Evolutionary conservation across 1,140 invertebrate species (phyloP).

Genomic region (Drosophila nasuta): DNA sequence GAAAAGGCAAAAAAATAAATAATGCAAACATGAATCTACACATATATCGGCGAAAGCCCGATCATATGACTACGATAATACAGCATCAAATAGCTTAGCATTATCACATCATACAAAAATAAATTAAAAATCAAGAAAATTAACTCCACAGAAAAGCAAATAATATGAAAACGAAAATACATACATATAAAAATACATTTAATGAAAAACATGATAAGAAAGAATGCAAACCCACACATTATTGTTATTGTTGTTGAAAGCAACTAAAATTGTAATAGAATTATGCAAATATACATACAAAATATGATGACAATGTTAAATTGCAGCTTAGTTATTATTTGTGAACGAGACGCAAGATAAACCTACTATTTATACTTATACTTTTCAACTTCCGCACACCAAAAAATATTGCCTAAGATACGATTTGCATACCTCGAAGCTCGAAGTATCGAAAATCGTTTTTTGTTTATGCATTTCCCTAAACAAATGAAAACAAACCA

Average conservation of each 20-base stretch:
- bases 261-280: slow-evolving; percentile 83
- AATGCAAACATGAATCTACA: slow-evolving; percentile 62
- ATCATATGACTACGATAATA: slow-evolving; percentile 52
- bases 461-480: slow-evolving; percentile 40
- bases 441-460: slow-evolving; percentile 7
- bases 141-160: not conserved
- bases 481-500: not conserved
- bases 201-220: slow-evolving; percentile 29
- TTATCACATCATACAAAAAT: slow-evolving; percentile 44
- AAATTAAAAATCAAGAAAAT: slow-evolving; percentile 6
- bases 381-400: slow-evolving; percentile 22
- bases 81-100: slow-evolving; percentile 48
- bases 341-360: slow-evolving; percentile 22
- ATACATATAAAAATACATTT: slow-evolving; percentile 46
- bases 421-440: slow-evolving; percentile 12
- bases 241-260: slow-evolving; percentile 83
- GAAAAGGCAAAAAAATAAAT: slow-evolving; percentile 16
- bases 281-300: slow-evolving; percentile 80
- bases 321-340: slow-evolving; percentile 78
- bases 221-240: slow-evolving; percentile 54
- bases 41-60: slow-evolving; percentile 50
- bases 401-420: slow-evolving; percentile 55
- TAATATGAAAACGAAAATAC: slow-evolving; percentile 19
- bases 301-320: slow-evolving; percentile 77
- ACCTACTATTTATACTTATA: not conserved